Base-by-base conservation (phyloP, 2,888 invertebrate genomes). In the Chirona hameri region DNA sequence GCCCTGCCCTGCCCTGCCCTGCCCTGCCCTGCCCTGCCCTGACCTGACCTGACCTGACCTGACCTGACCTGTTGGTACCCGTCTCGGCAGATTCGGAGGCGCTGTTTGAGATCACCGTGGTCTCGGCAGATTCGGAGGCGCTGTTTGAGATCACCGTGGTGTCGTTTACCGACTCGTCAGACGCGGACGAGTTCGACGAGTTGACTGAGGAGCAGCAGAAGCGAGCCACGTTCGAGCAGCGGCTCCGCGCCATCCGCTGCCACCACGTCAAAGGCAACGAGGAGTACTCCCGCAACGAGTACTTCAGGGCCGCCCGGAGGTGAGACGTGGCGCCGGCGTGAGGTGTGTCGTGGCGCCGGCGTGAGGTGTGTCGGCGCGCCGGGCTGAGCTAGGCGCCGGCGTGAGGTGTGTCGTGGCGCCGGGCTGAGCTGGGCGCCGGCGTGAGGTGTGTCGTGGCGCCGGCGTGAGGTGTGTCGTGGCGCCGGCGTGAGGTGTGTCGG, bases 201-300 rank as follows among this genome's bases (percentile, higher is more conserved):
- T 52, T 79, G 7, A 52, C 48, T 21, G 79, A 52, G 48, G 79
- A 79, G 27, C 18, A 79, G 79, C 79, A 52, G 48, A 27, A 52
- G 15, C 21, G 18, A 14, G 14, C 27, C 27, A 15, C 79, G 3
- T 79, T 79, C 52, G 12, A 52, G 46, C 46, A 5, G n/a, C 10
- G 52, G 5, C 48, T 79, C 48, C 21, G 24, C 48, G 52, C 79
- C 27, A 52, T 79, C 14, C 48, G 79, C 27, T n/a, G 48, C 14
- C 52, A 52, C 52, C 79, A 79, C n/a, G 52, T 15, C 10, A 48
- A n/a, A 18, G 79, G 79, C 79, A 79, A 79, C 52, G 79, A 79
- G 18, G n/a, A 18, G 21, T 79, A 79, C 48, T 15, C 12, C 15
- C 79, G 27, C 48, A 14, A 15, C 24, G 79, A 79, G 27, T 52